Evolutionary conservation across 2,797 vertebrate genomes (phyloP), one percentile per base, ranked within the genome.

Genomic region (Synaphobranchus kaupii): DNA sequence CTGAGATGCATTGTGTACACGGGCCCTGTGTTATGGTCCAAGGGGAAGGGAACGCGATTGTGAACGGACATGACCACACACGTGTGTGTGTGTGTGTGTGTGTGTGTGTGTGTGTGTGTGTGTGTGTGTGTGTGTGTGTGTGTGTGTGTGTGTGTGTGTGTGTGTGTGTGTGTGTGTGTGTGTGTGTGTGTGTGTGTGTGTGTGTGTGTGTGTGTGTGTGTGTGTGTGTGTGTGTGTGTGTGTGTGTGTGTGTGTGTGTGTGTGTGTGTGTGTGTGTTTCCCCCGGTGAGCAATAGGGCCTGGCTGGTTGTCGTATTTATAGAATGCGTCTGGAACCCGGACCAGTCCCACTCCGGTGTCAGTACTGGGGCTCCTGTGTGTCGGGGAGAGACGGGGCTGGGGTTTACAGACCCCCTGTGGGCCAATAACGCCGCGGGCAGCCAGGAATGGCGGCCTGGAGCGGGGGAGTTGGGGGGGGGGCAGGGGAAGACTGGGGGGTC

Each of bases 341-440:
- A 54, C 80, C 52, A 76, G 66, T 8, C 20, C 63, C 15, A 15
- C 85, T 86, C 31, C 17, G 82, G 85, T 88, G 88, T 86, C 81
- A 78, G 76, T 88, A 81, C 50, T 48, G 22, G 68, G 71, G 83
- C 83, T 85, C 68, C 66, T 54, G 28, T 54, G 44, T 76, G 48
- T 47, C 34, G 25, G 8, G 50, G 78, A 39, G 84, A 84, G 28
- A 20, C 34, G n/a, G 85, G 15, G 48, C 31, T 17, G 39, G 85
- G 82, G 84, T 89, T 88, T 86, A 20, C 25, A 2, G n/a, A 85
- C 86, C 84, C 87, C 90, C 88, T 83, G 25, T 86, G 81, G 84
- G 78, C 48, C 88, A 80, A 83, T 85, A 83, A 87, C 83, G 83
- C 87, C 22, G 50, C 34, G 47, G 87, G 84, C 87, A 52, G 84